Evolutionary conservation across 1,140 invertebrate species (phyloP).

Genomic region (Cryptotermes secundus): DNA sequence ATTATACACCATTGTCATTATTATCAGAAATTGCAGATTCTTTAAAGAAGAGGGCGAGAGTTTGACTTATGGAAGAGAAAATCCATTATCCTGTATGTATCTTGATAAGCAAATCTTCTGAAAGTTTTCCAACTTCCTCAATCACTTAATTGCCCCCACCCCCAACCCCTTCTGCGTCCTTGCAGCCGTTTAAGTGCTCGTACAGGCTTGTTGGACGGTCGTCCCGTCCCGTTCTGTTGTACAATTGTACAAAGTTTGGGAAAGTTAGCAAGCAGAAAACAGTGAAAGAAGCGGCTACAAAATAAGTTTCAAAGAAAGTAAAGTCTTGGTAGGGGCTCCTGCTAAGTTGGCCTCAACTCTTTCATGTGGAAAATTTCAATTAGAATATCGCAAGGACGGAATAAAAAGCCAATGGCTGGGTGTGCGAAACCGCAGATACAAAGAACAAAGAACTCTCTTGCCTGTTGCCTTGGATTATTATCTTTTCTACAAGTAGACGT

Average conservation of each 20-base stretch:
- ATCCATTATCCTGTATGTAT: no score
- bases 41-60: no score
- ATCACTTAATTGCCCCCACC: neutral
- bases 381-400: neutral
- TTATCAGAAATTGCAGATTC: no score
- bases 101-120: no score
- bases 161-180: no score
- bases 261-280: neutral
- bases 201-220: neutral
- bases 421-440: neutral
- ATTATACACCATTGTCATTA: no score
- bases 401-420: neutral
- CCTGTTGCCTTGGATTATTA: neutral
- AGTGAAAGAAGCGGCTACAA: neutral
- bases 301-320: neutral
- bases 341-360: neutral
- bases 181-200: no score
- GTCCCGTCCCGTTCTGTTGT: neutral
- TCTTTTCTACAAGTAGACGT: neutral
- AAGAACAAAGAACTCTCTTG: neutral
- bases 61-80: no score
- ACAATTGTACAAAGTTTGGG: neutral
- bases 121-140: neutral
- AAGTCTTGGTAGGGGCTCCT: neutral
- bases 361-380: constrained; percentile 18